These are phyloP conservation scores for Climacteris rufus DNA, from an alignment of 2,113 vertebrate species.

Conservation along the genomic window DNA sequence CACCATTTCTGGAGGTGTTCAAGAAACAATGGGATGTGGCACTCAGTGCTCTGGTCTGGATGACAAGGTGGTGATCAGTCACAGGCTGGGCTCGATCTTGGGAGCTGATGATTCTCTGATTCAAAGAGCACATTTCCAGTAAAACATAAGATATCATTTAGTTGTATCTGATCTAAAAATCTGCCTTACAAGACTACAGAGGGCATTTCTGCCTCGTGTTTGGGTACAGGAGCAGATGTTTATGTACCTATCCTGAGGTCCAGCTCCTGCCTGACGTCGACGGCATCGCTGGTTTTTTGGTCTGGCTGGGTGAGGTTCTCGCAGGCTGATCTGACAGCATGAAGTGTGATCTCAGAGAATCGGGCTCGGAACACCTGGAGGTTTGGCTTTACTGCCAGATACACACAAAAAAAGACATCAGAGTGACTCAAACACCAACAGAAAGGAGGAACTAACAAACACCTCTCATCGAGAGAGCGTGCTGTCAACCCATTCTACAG, in stretches of 20 bases:
- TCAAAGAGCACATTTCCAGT: background rate
- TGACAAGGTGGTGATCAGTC: background rate
- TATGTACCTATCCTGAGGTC: slow-evolving; percentile 89
- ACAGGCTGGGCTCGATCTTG: background rate
- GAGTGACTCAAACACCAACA: rapidly evolving
- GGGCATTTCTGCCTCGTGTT: background rate
- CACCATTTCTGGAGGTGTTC: background rate
- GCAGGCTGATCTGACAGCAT: slow-evolving; percentile 83
- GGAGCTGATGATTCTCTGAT: background rate
- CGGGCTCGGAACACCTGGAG: slow-evolving; percentile 88
- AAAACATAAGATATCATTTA: background rate
- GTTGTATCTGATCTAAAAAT: background rate
- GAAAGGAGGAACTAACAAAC: background rate
- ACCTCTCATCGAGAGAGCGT: rapidly evolving
- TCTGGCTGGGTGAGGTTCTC: slow-evolving; percentile 86
- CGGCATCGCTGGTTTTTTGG: slow-evolving; percentile 84
- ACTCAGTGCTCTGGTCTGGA: background rate
- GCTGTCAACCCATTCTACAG: background rate
- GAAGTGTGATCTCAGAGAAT: slow-evolving; percentile 93
- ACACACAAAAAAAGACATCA: background rate
- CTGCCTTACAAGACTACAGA: background rate
- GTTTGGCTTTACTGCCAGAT: slow-evolving; percentile 80
- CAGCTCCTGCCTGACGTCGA: slow-evolving; percentile 93
- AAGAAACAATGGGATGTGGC: background rate
- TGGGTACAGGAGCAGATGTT: background rate